These are phyloP conservation scores for Saccopteryx leptura DNA, from an alignment of 2,113 vertebrate species.

Conservation along the genomic window DNA sequence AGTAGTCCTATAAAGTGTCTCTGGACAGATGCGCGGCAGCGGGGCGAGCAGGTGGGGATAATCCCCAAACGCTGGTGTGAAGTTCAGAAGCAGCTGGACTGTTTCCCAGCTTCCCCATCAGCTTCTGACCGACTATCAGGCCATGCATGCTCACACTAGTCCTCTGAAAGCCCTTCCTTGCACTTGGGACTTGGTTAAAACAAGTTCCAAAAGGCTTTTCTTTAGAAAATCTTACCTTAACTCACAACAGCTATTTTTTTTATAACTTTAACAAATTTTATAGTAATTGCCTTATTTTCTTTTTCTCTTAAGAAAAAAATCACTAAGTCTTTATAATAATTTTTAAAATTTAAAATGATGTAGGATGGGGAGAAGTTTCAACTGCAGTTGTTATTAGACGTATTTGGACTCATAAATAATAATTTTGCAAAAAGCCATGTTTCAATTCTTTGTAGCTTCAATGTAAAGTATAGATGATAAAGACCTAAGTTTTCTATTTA, in stretches of 20 bases:
- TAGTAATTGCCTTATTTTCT: background rate
- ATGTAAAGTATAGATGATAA: background rate
- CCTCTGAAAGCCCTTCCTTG: background rate
- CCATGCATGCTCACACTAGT: background rate
- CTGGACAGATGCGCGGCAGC: background rate
- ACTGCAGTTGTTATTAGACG: background rate
- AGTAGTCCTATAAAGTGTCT: background rate
- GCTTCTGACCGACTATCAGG: background rate
- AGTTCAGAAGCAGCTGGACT: background rate
- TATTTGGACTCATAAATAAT: background rate
- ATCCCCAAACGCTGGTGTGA: background rate
- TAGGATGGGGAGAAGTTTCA: background rate
- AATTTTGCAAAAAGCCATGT: background rate
- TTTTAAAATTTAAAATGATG: background rate
- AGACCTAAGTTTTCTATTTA: background rate
- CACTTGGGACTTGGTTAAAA: background rate
- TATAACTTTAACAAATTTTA: constrained; percentile 17
- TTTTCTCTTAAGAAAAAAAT: background rate
- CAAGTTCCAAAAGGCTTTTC: background rate
- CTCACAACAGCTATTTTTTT: background rate
- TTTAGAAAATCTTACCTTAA: constrained; percentile 28
- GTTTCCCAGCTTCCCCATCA: background rate
- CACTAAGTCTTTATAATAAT: background rate
- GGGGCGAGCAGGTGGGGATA: background rate
- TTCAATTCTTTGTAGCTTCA: background rate